Evolutionary conservation across 2,888 invertebrate genomes (phyloP).

Genomic region (Drosophila flavopinicola): DNA sequence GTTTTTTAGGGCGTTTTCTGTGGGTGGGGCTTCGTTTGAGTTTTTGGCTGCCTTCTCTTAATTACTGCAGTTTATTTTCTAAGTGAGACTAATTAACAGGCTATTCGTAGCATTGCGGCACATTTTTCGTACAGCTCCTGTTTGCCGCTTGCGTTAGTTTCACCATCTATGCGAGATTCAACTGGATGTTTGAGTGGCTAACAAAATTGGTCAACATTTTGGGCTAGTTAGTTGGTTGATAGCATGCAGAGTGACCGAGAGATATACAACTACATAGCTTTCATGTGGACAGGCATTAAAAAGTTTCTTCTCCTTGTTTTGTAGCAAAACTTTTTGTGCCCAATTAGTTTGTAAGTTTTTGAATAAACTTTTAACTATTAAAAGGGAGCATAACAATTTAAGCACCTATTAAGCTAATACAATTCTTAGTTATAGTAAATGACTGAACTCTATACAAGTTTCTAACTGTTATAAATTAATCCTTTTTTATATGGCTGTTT

Average conservation of each 20-base stretch:
- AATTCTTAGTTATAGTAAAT: background rate
- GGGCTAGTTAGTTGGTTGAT: conserved; percentile 67
- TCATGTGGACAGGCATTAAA: conserved; percentile 32
- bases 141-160: conserved; percentile 9
- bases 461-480: no score
- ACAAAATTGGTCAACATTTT: conserved; percentile 62
- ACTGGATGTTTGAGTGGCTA: conserved; percentile 43
- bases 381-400: conserved; percentile 5
- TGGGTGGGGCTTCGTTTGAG: conserved; percentile 40
- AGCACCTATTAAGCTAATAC: conserved; percentile 1
- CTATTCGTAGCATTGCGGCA: conserved; percentile 78
- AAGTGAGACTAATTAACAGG: conserved; percentile 84
- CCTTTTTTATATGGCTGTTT: no score
- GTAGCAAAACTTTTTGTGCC: conserved; percentile 20
- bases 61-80: conserved; percentile 85
- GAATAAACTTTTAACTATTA: conserved; percentile 28
- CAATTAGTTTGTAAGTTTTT: conserved; percentile 50
- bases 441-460: background rate
- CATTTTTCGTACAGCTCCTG: conserved; percentile 32
- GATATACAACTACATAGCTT: conserved; percentile 20
- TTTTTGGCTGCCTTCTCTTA: conserved; percentile 73
- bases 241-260: conserved; percentile 40
- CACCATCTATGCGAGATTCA: conserved; percentile 8
- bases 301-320: conserved; percentile 26
- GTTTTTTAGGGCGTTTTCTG: conserved; percentile 47